Percentiles rank a stretch among this genome's conserved stretches.
These are phyloP conservation scores for Grapholita molesta DNA, from an alignment of 1,140 invertebrate species.

Conservation along the genomic window DNA sequence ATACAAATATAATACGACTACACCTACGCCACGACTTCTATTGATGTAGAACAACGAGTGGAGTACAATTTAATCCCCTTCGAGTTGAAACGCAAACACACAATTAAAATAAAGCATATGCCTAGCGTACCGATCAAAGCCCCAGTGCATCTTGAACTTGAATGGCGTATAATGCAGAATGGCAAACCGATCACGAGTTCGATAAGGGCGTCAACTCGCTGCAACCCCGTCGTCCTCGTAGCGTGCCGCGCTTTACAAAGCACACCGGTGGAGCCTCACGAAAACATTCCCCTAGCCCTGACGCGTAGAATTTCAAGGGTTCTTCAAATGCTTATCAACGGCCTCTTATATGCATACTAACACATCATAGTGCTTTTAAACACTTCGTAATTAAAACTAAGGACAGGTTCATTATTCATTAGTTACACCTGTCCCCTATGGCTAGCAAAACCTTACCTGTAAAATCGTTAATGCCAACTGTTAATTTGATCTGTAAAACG, in stretches of 20 bases:
- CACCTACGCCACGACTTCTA: neutral
- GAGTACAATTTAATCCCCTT: neutral
- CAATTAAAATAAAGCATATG: neutral
- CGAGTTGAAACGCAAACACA: neutral
- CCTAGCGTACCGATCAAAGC: neutral
- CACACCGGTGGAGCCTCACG: constrained; percentile 33
- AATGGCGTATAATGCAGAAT: constrained; percentile 11
- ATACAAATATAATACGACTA: too few species aligned
- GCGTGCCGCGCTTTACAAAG: constrained; percentile 18
- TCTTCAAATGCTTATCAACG: neutral
- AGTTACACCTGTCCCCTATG: too few species aligned
- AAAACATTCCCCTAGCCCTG: neutral
- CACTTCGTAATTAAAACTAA: too few species aligned
- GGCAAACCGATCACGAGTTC: constrained; percentile 4
- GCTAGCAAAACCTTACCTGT: neutral
- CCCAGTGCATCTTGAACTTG: neutral
- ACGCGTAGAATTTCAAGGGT: neutral
- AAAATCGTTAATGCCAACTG: neutral
- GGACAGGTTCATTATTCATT: too few species aligned
- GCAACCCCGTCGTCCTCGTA: constrained; percentile 24
- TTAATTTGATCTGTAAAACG: neutral
- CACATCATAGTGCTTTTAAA: too few species aligned
- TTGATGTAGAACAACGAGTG: neutral
- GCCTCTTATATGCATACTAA: neutral
- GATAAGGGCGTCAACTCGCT: constrained; percentile 24